Evolutionary conservation across 2,113 vertebrate species (phyloP).

Genomic region (Neodon shergylaensis): DNA sequence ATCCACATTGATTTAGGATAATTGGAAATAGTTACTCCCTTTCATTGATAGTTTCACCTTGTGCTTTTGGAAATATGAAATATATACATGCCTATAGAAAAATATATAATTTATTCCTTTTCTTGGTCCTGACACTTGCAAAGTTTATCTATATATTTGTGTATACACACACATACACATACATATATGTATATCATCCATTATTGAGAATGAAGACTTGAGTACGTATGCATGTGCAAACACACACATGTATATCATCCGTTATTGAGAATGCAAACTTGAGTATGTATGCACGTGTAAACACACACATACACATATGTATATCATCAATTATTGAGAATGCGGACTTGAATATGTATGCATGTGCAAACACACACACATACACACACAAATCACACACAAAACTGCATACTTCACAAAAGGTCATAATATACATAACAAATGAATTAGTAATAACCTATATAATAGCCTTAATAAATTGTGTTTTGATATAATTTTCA

Average conservation of each 20-base stretch:
- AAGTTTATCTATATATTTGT: not conserved
- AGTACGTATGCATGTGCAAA: not conserved
- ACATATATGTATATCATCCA: too few relatives aligned
- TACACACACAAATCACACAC: not conserved
- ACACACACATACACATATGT: too few relatives aligned
- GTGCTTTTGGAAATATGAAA: not conserved
- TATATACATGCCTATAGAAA: not conserved
- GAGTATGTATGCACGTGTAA: not conserved
- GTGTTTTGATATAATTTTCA: not conserved
- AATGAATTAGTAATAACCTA: not conserved
- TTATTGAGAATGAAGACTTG: not conserved
- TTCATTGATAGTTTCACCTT: not conserved
- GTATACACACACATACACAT: too few relatives aligned
- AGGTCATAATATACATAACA: not conserved
- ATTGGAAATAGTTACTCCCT: not conserved
- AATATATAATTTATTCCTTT: not conserved
- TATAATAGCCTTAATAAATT: not conserved
- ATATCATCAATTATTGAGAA: not conserved
- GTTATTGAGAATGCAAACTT: not conserved
- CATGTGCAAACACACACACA: too few relatives aligned
- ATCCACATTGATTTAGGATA: not conserved
- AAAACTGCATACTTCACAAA: not conserved
- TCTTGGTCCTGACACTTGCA: not conserved
- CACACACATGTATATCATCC: too few relatives aligned
- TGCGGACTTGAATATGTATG: not conserved